Conservation (phyloP, 2,888 invertebrate species). For the Craniophora ligustri region DNA sequence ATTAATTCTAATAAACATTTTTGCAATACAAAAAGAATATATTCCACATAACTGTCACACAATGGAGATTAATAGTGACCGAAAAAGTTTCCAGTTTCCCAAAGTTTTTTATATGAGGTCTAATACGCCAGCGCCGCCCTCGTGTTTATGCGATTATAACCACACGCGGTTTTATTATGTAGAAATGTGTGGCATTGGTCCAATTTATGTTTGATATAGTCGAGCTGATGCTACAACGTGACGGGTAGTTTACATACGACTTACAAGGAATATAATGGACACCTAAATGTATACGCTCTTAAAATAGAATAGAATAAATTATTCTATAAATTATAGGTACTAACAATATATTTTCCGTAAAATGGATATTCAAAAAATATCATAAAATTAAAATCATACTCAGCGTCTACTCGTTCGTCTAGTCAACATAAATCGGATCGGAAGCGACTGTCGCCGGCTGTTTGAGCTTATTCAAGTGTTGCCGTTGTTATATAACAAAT, state of each 20-base stretch:
- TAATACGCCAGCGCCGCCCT: conserved; percentile 4
- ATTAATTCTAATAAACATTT: neutral
- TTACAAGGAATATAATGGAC: too few relatives aligned
- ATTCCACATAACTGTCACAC: conserved; percentile 39
- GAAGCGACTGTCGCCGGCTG: conserved; percentile 60
- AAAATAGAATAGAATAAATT: too few relatives aligned
- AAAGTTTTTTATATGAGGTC: conserved; percentile 30
- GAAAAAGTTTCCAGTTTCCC: conserved; percentile 27
- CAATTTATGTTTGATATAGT: too few relatives aligned
- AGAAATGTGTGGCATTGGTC: neutral
- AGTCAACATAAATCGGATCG: conserved; percentile 60
- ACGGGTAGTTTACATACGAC: too few relatives aligned
- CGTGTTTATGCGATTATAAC: neutral
- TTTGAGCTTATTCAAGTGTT: conserved; percentile 55
- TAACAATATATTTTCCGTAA: neutral
- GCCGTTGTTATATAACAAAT: conserved; percentile 51
- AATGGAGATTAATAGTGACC: conserved; percentile 38
- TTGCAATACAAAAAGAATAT: conserved; percentile 33
- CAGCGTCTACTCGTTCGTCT: conserved; percentile 58
- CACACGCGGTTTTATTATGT: neutral
- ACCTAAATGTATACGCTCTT: too few relatives aligned
- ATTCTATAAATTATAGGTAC: neutral
- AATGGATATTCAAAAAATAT: too few relatives aligned
- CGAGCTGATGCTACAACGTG: too few relatives aligned
- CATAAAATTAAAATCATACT: conserved; percentile 60